A percentile compares a stretch with the other conserved stretches of the same genome.
phyloP scores from a whole-genome alignment of 1,140 invertebrate genomes.

The Drosophila athabasca region DNA sequence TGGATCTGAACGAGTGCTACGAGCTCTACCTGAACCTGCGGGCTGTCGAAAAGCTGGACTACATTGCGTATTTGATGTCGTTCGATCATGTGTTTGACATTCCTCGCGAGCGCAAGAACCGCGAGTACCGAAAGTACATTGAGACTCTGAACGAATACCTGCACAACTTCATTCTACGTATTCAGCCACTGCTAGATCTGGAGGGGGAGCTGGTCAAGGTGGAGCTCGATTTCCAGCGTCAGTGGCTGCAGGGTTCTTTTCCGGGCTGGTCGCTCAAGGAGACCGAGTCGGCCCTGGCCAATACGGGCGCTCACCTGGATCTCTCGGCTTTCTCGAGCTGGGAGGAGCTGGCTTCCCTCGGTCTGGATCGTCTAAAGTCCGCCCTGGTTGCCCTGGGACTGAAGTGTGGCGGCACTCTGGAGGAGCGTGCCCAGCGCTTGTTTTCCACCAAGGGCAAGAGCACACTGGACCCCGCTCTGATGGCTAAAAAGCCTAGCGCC shows the following conservation, averaged over 20 bases:
- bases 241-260: slow-evolving; percentile 95
- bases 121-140: slow-evolving; percentile 96
- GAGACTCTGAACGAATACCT: slow-evolving; percentile 94
- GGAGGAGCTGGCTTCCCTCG: slow-evolving; percentile 98
- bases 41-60: slow-evolving; percentile 98
- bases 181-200: slow-evolving; percentile 96
- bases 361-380: slow-evolving; percentile 98
- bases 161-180: slow-evolving; percentile 91
- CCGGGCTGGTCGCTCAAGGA: slow-evolving; percentile 98
- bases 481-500: slow-evolving; percentile 91
- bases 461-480: slow-evolving; percentile 93
- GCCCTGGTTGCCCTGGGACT: slow-evolving; percentile 98
- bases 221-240: slow-evolving; percentile 92
- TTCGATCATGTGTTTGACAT: slow-evolving; percentile 99
- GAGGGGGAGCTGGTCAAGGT: slow-evolving; percentile 91
- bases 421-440: slow-evolving; percentile 97
- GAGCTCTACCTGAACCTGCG: slow-evolving; percentile 98
- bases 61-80: slow-evolving; percentile 96
- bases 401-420: slow-evolving; percentile 99
- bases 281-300: slow-evolving; percentile 94
- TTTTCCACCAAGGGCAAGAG: slow-evolving; percentile 98
- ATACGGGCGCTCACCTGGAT: slow-evolving; percentile 97
- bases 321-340: slow-evolving; percentile 98
- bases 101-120: slow-evolving; percentile 96
- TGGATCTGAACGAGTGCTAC: slow-evolving; percentile 99